A percentile compares a stretch with the other conserved stretches of the same genome.
Conservation (phyloP, 2,113 vertebrate species). For the Xyliphius kryptos region DNA sequence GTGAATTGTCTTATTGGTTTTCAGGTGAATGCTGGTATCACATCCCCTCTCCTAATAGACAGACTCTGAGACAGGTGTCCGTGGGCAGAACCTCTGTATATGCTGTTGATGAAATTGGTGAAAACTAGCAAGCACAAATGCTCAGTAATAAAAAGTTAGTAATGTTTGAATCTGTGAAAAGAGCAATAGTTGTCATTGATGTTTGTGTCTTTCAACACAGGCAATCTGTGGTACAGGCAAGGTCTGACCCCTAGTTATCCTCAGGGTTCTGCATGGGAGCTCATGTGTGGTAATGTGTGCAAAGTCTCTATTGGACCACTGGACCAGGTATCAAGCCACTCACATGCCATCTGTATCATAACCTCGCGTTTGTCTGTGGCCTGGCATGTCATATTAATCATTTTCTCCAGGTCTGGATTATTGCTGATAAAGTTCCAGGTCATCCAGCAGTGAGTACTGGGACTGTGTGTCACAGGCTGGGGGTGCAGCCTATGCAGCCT, state of each 20-base stretch:
- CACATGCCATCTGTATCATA: not conserved
- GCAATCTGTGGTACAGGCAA: slow-evolving; percentile 87
- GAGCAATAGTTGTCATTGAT: too few relatives aligned
- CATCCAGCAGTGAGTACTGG: slow-evolving; percentile 78
- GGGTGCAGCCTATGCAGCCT: slow-evolving; percentile 81
- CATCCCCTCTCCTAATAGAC: slow-evolving; percentile 81
- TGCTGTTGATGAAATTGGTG: slow-evolving; percentile 84
- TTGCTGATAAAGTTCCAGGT: slow-evolving; percentile 83
- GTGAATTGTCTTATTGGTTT: too few relatives aligned
- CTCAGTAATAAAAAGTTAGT: too few relatives aligned
- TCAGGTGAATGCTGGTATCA: slow-evolving; percentile 97
- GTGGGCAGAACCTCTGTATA: slow-evolving; percentile 88
- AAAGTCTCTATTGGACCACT: slow-evolving; percentile 86
- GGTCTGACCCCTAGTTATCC: slow-evolving; percentile 93
- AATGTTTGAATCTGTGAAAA: too few relatives aligned
- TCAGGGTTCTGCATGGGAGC: slow-evolving; percentile 87
- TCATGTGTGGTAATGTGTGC: slow-evolving; percentile 86
- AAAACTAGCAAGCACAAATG: slow-evolving; percentile 43
- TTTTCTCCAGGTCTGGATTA: slow-evolving; percentile 86
- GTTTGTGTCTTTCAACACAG: too few relatives aligned
- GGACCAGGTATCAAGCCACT: slow-evolving; percentile 76
- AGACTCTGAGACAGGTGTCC: slow-evolving; percentile 84
- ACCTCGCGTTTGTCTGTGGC: too few relatives aligned
- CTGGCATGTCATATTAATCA: too few relatives aligned
- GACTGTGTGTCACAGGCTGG: slow-evolving; percentile 77